A percentile compares a stretch with the other conserved stretches of the same genome.
These are phyloP conservation scores for Lerista edwardsae DNA, from an alignment of 2,797 vertebrate species.

Conservation along the genomic window DNA sequence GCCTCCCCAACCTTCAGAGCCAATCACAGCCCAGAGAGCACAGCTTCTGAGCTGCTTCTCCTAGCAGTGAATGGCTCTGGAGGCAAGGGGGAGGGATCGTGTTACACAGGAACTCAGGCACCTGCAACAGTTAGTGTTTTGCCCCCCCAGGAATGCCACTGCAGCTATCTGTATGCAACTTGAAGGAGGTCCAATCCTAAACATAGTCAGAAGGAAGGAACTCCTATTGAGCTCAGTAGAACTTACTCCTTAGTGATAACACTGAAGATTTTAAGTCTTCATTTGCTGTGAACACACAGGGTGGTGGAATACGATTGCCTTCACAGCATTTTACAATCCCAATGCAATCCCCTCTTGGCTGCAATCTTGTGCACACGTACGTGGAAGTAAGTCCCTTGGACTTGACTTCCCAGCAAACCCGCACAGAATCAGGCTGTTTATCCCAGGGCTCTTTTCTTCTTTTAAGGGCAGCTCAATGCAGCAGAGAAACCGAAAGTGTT, in stretches of 20 bases:
- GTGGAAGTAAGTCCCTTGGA: background rate
- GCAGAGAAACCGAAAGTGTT: slow-evolving; percentile 58
- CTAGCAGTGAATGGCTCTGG: too few relatives aligned
- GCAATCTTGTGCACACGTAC: background rate
- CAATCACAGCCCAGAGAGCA: too few relatives aligned
- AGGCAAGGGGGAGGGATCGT: too few relatives aligned
- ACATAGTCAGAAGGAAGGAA: too few relatives aligned
- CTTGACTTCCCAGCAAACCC: background rate
- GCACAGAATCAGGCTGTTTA: background rate
- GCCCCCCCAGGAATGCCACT: too few relatives aligned
- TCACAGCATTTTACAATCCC: background rate
- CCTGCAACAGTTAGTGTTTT: too few relatives aligned
- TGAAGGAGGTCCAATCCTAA: background rate
- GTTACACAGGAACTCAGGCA: too few relatives aligned
- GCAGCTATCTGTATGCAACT: background rate
- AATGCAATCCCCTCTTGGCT: background rate
- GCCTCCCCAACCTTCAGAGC: too few relatives aligned
- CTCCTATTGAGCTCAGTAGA: background rate
- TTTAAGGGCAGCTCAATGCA: slow-evolving; percentile 52
- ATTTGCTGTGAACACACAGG: background rate
- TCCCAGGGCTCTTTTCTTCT: background rate
- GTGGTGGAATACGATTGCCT: background rate
- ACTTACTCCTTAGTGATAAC: too few relatives aligned
- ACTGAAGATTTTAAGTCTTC: too few relatives aligned
- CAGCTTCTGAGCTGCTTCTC: too few relatives aligned